Conservation (phyloP, 2,113 vertebrate species). For the Amazona guildingii region DNA sequence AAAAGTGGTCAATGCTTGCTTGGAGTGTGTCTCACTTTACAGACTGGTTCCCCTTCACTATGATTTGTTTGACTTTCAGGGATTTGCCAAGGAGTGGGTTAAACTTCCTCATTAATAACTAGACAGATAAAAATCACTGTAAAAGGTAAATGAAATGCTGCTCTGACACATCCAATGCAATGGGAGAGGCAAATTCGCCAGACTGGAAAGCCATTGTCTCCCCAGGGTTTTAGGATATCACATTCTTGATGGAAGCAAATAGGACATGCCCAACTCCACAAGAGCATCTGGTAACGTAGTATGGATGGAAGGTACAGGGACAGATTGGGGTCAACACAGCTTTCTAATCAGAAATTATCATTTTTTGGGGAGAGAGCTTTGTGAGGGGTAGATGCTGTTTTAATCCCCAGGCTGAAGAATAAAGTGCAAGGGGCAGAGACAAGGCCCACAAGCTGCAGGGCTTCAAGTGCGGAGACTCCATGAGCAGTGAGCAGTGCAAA, state of each 20-base stretch:
- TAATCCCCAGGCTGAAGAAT: not conserved
- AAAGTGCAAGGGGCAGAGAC: not conserved
- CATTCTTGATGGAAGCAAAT: not conserved
- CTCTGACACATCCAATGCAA: conserved; percentile 57
- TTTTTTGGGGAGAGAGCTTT: not conserved
- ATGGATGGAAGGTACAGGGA: not conserved
- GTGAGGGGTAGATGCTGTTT: not conserved
- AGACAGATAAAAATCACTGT: conserved; percentile 38
- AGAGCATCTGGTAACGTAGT: not conserved
- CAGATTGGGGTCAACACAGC: not conserved
- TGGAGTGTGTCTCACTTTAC: not conserved
- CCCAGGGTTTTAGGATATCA: conserved; percentile 36
- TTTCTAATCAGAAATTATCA: not conserved
- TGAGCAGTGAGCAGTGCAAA: not conserved
- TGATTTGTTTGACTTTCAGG: not conserved
- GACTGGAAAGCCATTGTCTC: conserved; percentile 11
- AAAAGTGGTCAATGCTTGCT: not conserved
- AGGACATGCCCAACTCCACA: not conserved
- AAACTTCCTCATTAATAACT: conserved; percentile 48
- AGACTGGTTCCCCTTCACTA: not conserved
- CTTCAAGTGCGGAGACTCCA: not conserved
- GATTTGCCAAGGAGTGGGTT: conserved; percentile 20
- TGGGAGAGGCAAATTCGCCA: conserved; percentile 15
- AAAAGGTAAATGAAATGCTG: conserved; percentile 48
- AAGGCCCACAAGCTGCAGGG: not conserved